Evolutionary conservation across 2,888 invertebrate species (phyloP), one percentile per base, ranked within the genome.

Genomic region (Aphrophora alni): DNA sequence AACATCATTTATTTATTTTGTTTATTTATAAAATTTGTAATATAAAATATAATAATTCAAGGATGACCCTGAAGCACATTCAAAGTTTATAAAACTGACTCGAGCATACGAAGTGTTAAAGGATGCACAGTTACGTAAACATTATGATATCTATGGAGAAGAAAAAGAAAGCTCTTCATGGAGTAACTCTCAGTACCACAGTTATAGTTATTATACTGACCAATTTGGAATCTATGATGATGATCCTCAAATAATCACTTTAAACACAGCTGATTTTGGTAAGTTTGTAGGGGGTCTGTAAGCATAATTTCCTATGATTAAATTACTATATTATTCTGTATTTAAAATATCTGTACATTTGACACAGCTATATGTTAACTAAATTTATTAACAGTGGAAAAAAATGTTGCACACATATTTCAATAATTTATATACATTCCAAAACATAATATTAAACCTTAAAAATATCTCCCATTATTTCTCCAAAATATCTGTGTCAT

Each of bases 181-280:
- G 71, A 91, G 91, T 17, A 92, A 92, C 80, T 90, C 92, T 79
- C 90, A 91, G 82, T 96, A 95, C 88, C 93, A 95, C 84, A 95
- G 93, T 84, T 95, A 96, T 90, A 91, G 93, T 83, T 97, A 93
- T 88, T 96, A 96, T 87, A 92, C 91, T 84, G 91, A 94, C 86
- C 92, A 93, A 85, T 94, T 97, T 90, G 97, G 96, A 80, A 92
- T 97, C 82, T 97, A 97, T 88, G 95, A 96, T 87, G 94, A 96
- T 87, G 96, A 97, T 89, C 92, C 92, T 26, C 92, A 93, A 88
- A 94, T 97, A 82, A 92, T 95, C 28, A 95, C 95, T 0, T 88
- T 97, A 1, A 93, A 93, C 84, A 91, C 91, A 85, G 90, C 92
- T 81, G 94, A 93, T 86, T 97, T 94, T 90, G 93, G 95, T 95